A percentile compares a stretch with the other conserved stretches of the same genome.
phyloP scores from a whole-genome alignment of 2,113 vertebrate species.

The Neogobius melanostomus region DNA sequence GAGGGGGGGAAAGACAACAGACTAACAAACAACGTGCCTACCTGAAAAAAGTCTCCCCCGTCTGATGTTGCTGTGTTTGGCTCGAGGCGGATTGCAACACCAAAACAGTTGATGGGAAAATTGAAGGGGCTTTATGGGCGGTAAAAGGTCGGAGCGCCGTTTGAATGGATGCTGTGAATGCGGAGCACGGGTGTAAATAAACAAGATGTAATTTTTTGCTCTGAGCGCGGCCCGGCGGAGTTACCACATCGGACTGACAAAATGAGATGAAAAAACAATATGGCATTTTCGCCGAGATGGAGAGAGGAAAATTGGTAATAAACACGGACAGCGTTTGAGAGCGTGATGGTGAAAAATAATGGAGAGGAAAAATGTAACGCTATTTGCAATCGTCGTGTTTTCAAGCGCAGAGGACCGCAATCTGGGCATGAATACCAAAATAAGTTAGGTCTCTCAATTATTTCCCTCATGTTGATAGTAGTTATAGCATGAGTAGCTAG shows the following conservation, averaged over 20 bases:
- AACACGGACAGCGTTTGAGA: constrained; percentile 1
- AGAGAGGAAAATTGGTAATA: constrained; percentile 1
- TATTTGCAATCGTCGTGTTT: constrained; percentile 1
- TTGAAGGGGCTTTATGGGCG: constrained; percentile 4
- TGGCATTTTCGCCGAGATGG: neutral
- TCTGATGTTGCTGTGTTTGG: constrained; percentile 11
- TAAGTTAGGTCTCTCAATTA: neutral
- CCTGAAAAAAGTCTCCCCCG: neutral
- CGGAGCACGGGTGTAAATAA: constrained; percentile 1
- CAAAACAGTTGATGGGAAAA: constrained; percentile 11
- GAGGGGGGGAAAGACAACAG: no score
- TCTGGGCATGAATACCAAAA: neutral
- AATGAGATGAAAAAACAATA: constrained; percentile 12
- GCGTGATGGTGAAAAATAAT: neutral
- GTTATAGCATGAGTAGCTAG: neutral
- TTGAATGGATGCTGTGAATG: constrained; percentile 2
- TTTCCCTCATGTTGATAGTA: neutral
- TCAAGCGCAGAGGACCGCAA: neutral
- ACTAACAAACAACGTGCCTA: neutral
- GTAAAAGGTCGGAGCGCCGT: constrained; percentile 7
- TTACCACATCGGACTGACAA: neutral
- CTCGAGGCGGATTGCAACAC: neutral
- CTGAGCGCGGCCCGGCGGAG: neutral
- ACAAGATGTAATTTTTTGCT: constrained; percentile 10
- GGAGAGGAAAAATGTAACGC: neutral